These are phyloP conservation scores for Pollenia labialis DNA, from an alignment of 2,888 invertebrate species.

Conservation along the genomic window DNA sequence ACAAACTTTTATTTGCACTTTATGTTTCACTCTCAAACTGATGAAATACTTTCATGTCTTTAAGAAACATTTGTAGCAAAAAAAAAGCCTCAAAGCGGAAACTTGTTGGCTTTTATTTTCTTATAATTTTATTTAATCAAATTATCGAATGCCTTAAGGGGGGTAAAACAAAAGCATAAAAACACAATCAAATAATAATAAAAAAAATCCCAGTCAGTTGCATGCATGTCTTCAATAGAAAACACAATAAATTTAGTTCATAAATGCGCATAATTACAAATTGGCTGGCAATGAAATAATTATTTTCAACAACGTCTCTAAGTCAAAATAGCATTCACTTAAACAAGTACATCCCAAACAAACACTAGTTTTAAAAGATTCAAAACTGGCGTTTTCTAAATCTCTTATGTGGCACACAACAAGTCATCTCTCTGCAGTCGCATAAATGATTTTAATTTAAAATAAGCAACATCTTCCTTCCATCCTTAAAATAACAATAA, in stretches of 20 bases:
- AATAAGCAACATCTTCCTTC: too few species aligned
- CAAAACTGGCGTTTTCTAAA: too few species aligned
- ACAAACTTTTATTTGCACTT: conserved; percentile 60
- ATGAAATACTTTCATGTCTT: conserved; percentile 25
- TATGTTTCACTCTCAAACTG: not conserved
- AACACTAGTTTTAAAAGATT: too few species aligned
- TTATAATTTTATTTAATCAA: conserved; percentile 37
- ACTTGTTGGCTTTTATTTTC: conserved; percentile 32
- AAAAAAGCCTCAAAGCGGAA: conserved; percentile 65
- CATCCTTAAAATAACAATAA: too few species aligned
- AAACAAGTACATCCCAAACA: not conserved
- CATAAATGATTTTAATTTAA: too few species aligned
- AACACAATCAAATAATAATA: conserved; percentile 18
- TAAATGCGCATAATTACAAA: conserved; percentile 59
- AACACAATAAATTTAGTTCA: conserved; percentile 63
- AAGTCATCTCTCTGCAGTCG: too few species aligned
- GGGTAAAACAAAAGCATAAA: conserved; percentile 25
- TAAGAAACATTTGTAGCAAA: conserved; percentile 8
- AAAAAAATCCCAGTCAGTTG: not conserved
- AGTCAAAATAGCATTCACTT: not conserved
- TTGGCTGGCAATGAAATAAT: conserved; percentile 7
- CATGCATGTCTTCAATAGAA: conserved; percentile 18
- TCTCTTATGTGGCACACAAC: too few species aligned
- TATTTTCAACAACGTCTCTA: conserved; percentile 3
- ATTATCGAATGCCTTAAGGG: conserved; percentile 21